Evolutionary conservation across 2,888 invertebrate genomes (phyloP), one percentile per base, ranked within the genome.

Genomic region (Rhamnusium bicolor): DNA sequence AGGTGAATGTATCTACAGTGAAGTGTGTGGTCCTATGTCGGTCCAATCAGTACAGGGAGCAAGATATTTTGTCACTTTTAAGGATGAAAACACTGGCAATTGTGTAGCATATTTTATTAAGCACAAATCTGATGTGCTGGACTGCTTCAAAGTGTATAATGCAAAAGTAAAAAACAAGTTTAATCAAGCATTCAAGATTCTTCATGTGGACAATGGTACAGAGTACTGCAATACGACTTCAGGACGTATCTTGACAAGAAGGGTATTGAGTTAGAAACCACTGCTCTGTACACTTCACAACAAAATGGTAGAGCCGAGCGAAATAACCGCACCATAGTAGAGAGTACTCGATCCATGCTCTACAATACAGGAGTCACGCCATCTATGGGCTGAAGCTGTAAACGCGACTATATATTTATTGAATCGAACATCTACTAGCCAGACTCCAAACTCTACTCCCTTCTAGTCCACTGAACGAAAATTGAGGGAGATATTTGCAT

Each of bases 291-390:
- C 49, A 78, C 76, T 6, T 81, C 80, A 1, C 72, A 82, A 67
- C 82, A 82, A 71, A 86, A 85, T 77, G 84, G 83, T 3, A 75
- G 70, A 51, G 75, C 79, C 0, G 85, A 87, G 71, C 49, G 84
- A 24, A 81, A 84, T 54, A 85, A 82, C 61, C 46, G 85, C 5
- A 85, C 84, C 7, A 75, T 85, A 5, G 76, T 85, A 14, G 85
- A 86, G 68, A 74, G 77, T 67, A 84, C 86, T 7, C 73, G 83
- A 54, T 71, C 84, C 4, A 84, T 86, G 83, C 16, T 87, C 12
- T 71, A 77, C 8, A 72, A 79, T 10, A 77, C 79, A 24, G n/a
- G n/a, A n/a, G n/a, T n/a, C n/a, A n/a, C n/a, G n/a, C n/a, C n/a
- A n/a, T n/a, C n/a, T n/a, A n/a, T n/a, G n/a, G n/a, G n/a, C n/a